Evolutionary conservation across 1,140 invertebrate species (phyloP).

Genomic region (Lamellibrachia luymesi): DNA sequence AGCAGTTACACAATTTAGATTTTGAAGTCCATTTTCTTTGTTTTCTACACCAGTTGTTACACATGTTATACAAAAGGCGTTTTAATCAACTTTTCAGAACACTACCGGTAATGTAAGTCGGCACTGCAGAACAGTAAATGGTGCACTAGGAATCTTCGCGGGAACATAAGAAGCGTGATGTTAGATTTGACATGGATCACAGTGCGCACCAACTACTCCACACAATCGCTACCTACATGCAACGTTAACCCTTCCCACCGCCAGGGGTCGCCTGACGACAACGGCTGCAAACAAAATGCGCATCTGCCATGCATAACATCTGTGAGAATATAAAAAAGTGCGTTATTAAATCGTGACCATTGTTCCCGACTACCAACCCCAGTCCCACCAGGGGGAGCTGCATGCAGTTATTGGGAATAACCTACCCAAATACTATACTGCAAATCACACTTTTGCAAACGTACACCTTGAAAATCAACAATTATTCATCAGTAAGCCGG

Average conservation of each 20-base stretch:
- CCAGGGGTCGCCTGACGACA: neutral
- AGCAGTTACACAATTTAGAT: no score
- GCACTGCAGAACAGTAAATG: neutral
- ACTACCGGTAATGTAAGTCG: neutral
- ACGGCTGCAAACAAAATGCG: neutral
- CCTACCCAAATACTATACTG: neutral
- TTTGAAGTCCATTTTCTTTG: no score
- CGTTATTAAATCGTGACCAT: neutral
- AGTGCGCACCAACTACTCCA: neutral
- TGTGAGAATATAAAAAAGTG: neutral
- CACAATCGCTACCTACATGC: neutral
- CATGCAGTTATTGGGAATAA: neutral
- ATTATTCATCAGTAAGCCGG: neutral
- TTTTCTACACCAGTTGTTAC: no score
- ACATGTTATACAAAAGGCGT: no score
- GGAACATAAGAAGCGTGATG: neutral
- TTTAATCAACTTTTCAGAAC: no score
- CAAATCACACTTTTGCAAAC: neutral
- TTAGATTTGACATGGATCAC: neutral
- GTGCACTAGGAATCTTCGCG: neutral
- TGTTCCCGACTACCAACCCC: neutral
- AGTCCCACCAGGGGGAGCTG: neutral
- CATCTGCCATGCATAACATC: neutral
- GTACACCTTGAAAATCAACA: neutral
- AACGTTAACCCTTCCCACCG: neutral